A percentile compares a stretch with the other conserved stretches of the same genome.
These are phyloP conservation scores for Hirudo medicinalis DNA, from an alignment of 1,140 invertebrate species.

Conservation along the genomic window DNA sequence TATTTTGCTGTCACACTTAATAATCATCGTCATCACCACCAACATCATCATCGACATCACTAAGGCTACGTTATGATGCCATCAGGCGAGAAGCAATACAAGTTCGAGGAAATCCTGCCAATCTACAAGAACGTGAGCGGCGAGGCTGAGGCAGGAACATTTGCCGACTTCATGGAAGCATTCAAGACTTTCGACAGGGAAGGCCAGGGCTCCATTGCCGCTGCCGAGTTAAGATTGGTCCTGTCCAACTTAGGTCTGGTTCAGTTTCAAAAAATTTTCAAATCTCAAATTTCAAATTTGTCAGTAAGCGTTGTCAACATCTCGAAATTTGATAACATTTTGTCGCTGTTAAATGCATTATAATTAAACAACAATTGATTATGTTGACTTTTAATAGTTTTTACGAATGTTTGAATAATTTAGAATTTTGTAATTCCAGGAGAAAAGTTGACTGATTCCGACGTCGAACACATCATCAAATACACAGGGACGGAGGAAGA, in stretches of 20 bases:
- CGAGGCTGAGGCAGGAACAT: conserved; percentile 91
- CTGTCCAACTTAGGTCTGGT: conserved; percentile 73
- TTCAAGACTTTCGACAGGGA: conserved; percentile 97
- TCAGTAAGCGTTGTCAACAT: not conserved
- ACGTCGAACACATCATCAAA: conserved; percentile 67
- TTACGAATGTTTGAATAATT: too few relatives aligned
- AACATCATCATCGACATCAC: too few relatives aligned
- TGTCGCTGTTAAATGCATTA: too few relatives aligned
- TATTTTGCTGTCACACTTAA: too few relatives aligned
- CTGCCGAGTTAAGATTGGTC: conserved; percentile 89
- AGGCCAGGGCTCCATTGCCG: conserved; percentile 90
- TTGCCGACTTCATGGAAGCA: conserved; percentile 97
- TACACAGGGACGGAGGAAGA: conserved; percentile 81
- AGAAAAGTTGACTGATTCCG: conserved; percentile 65
- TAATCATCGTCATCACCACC: too few relatives aligned
- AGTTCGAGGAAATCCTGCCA: conserved; percentile 92
- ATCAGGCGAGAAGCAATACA: conserved; percentile 60
- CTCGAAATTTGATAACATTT: too few relatives aligned
- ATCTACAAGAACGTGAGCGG: conserved; percentile 91
- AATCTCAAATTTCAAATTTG: too few relatives aligned
- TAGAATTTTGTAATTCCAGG: conserved; percentile 46
- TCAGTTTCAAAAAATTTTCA: too few relatives aligned
- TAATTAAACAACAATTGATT: too few relatives aligned
- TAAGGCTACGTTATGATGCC: too few relatives aligned
- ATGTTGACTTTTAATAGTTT: too few relatives aligned